A percentile compares a stretch with the other conserved stretches of the same genome.
Evolutionary conservation across 2,797 vertebrate species (phyloP).

Genomic region (Notoglanidium macrostoma): DNA sequence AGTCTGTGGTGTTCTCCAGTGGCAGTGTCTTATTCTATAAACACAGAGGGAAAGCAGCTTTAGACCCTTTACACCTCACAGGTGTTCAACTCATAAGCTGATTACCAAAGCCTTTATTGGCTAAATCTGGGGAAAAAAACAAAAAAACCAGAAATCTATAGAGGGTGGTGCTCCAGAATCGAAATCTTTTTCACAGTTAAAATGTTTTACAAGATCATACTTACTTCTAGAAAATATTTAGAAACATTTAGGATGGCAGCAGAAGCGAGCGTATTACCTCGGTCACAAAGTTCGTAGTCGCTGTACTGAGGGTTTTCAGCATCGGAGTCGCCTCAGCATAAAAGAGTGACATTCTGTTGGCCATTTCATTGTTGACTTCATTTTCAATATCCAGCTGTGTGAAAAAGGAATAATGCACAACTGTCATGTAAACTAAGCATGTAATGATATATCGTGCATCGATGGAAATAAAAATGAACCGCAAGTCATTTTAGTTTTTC

Average conservation of each 20-base stretch:
- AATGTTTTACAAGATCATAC: neutral
- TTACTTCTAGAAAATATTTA: too few relatives aligned
- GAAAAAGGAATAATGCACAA: slow-evolving; percentile 38
- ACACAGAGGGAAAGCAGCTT: slow-evolving; percentile 17
- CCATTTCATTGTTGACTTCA: slow-evolving; percentile 99
- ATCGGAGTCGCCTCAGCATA: slow-evolving; percentile 98
- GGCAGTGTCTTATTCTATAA: slow-evolving; percentile 95
- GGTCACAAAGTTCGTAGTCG: slow-evolving; percentile 93
- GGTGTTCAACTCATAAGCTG: neutral
- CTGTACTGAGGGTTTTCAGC: slow-evolving; percentile 95
- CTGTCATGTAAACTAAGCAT: neutral
- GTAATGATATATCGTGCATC: too few relatives aligned
- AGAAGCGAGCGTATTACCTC: slow-evolving; percentile 74
- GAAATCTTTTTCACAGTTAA: neutral
- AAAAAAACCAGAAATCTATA: neutral
- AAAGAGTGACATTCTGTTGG: slow-evolving; percentile 98
- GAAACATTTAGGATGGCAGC: neutral
- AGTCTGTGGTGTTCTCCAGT: slow-evolving; percentile 98
- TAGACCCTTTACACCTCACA: neutral
- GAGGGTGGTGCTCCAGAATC: neutral
- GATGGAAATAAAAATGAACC: too few relatives aligned
- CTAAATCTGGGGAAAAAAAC: neutral
- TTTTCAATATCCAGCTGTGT: slow-evolving; percentile 92
- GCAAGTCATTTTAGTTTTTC: too few relatives aligned
- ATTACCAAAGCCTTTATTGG: neutral